Evolutionary conservation across 2,888 invertebrate species (phyloP).

Genomic region (Molorchus minor): DNA sequence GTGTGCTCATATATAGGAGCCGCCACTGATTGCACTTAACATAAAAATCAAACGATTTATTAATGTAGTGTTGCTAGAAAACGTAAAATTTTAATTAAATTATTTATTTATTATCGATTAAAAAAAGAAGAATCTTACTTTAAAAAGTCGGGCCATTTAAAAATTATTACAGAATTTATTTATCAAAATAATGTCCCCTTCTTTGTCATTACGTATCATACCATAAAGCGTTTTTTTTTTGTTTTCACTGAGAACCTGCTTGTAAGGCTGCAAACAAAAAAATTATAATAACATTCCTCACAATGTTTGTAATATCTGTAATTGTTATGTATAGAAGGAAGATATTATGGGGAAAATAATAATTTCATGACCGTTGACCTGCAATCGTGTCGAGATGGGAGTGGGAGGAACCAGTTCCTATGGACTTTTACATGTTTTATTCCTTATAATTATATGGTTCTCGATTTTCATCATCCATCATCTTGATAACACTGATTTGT

Average conservation of each 20-base stretch:
- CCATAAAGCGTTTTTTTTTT: slow-evolving; percentile 32
- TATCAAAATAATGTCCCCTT: slow-evolving; percentile 34
- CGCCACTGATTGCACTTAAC: no score
- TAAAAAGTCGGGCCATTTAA: not conserved
- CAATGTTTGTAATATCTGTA: slow-evolving; percentile 53
- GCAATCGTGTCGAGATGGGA: slow-evolving; percentile 57
- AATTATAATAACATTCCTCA: slow-evolving; percentile 49
- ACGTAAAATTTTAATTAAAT: no score
- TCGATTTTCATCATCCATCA: slow-evolving; percentile 62
- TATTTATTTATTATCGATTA: no score
- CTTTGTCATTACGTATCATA: slow-evolving; percentile 29
- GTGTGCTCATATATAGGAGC: no score
- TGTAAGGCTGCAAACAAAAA: slow-evolving; percentile 32
- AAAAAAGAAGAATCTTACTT: no score
- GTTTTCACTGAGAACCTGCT: slow-evolving; percentile 33
- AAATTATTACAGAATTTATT: slow-evolving; percentile 19
- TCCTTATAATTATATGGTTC: slow-evolving; percentile 60
- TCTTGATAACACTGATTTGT: slow-evolving; percentile 61
- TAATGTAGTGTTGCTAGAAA: no score
- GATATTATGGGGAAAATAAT: slow-evolving; percentile 59
- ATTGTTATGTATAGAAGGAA: slow-evolving; percentile 51
- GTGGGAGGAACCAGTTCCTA: slow-evolving; percentile 59
- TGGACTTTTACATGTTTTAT: slow-evolving; percentile 46
- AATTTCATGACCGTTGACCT: slow-evolving; percentile 61
- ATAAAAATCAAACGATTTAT: no score